phyloP scores from a whole-genome alignment of 1,140 invertebrate genomes.

The Dendroctonus ponderosae region DNA sequence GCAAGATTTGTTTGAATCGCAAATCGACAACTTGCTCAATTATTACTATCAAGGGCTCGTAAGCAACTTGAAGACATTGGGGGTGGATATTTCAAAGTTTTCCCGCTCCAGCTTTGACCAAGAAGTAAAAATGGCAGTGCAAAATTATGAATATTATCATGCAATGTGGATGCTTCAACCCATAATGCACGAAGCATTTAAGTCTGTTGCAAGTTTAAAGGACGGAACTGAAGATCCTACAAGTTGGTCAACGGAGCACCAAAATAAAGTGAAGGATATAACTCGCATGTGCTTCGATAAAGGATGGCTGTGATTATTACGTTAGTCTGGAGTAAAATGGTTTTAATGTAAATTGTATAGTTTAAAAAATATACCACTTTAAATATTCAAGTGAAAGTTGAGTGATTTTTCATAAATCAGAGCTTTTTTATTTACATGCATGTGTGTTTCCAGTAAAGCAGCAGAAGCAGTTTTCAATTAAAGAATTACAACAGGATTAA shows the following conservation, averaged over 20 bases:
- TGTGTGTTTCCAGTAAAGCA: too few species aligned
- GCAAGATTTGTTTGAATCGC: neutral
- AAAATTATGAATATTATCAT: conserved; percentile 17
- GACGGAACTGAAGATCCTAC: neutral
- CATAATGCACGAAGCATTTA: conserved; percentile 11
- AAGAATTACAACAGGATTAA: too few species aligned
- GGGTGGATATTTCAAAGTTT: conserved; percentile 4
- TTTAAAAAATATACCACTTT: too few species aligned
- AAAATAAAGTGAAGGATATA: conserved; percentile 1
- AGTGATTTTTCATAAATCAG: too few species aligned
- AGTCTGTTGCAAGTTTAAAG: neutral
- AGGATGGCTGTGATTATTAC: conserved; percentile 3
- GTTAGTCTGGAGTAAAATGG: too few species aligned
- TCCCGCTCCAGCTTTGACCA: conserved; percentile 1
- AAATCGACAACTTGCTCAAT: conserved; percentile 10
- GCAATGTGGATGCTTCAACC: conserved; percentile 17
- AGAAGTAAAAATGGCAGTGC: conserved; percentile 5
- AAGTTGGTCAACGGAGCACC: neutral
- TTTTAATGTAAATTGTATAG: too few species aligned
- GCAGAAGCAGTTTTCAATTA: too few species aligned
- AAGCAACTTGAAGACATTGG: conserved; percentile 3
- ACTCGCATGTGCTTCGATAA: conserved; percentile 16
- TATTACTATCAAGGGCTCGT: conserved; percentile 9
- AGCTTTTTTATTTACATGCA: too few species aligned
- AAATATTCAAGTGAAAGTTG: too few species aligned